A percentile compares a stretch with the other conserved stretches of the same genome.
These are phyloP conservation scores for Ceratotherium simum DNA, from an alignment of 2,113 vertebrate species.

Conservation along the genomic window DNA sequence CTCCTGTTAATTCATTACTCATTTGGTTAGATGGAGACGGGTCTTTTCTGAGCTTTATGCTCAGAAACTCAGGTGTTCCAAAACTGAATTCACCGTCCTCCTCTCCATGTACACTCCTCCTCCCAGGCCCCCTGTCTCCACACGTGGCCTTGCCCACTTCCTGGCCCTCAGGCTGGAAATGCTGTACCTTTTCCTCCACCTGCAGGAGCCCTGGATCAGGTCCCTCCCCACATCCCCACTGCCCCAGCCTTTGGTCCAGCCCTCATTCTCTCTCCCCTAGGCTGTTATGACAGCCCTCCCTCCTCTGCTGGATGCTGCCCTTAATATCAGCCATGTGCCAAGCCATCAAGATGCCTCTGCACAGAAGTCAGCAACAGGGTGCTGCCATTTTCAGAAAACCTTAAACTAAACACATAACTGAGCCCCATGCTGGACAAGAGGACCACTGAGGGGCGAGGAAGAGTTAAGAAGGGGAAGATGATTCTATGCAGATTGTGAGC, in stretches of 20 bases:
- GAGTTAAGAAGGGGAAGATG: background rate
- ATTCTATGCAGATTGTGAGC: background rate
- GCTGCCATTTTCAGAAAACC: background rate
- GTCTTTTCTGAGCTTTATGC: background rate
- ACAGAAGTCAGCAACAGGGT: background rate
- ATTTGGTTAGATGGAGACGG: background rate
- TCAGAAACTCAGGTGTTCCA: background rate
- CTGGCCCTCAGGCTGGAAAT: background rate
- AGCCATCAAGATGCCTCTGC: background rate
- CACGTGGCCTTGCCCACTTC: background rate
- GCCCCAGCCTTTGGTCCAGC: background rate
- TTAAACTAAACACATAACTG: background rate
- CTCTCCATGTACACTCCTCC: background rate
- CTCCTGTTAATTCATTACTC: slow-evolving; percentile 31
- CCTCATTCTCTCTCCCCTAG: background rate
- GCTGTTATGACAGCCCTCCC: background rate
- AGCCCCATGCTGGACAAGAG: background rate
- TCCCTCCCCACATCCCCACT: background rate
- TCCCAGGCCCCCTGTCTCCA: background rate
- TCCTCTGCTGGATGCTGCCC: background rate
- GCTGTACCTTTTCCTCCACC: background rate
- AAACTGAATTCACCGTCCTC: background rate
- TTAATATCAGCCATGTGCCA: background rate
- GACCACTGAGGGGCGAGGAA: background rate
- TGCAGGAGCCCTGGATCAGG: background rate